Evolutionary conservation across 2,888 invertebrate genomes (phyloP).

Genomic region (Lottia gigantea): DNA sequence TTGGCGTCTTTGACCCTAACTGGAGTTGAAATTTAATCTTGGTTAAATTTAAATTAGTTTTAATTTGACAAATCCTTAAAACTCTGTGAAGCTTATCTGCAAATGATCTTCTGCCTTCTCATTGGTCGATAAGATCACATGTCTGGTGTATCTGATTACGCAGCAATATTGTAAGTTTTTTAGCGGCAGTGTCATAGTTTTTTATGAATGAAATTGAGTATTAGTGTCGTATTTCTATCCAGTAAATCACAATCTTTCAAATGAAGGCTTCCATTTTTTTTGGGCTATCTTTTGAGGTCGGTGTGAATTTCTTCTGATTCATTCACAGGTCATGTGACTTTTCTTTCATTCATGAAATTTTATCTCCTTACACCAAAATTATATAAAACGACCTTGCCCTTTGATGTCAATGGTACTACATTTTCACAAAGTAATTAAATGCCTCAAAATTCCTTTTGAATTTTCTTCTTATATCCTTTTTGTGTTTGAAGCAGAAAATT

Average conservation of each 20-base stretch:
- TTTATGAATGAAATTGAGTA: constrained; percentile 5
- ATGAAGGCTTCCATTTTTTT: neutral
- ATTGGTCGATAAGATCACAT: constrained; percentile 8
- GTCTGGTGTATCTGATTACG: neutral
- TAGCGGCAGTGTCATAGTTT: constrained; percentile 4
- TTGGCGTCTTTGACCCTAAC: neutral
- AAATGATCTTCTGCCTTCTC: neutral
- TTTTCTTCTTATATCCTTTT: too few species aligned
- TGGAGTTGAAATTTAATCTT: constrained; percentile 1
- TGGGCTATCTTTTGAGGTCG: neutral
- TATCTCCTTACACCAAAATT: neutral
- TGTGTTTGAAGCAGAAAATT: too few species aligned
- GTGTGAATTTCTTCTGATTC: neutral
- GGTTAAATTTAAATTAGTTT: constrained; percentile 8
- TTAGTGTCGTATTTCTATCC: neutral
- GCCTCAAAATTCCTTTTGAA: too few species aligned
- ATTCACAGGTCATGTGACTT: constrained; percentile 8
- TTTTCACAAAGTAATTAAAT: too few species aligned
- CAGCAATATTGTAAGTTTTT: neutral
- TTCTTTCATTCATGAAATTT: neutral
- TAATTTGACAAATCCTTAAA: neutral
- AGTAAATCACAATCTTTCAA: neutral
- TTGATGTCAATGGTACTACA: too few species aligned
- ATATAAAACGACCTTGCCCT: too few species aligned
- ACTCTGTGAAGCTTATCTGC: neutral